These are phyloP conservation scores for Pachycephala philippinensis DNA, from an alignment of 2,113 vertebrate species.

Conservation along the genomic window DNA sequence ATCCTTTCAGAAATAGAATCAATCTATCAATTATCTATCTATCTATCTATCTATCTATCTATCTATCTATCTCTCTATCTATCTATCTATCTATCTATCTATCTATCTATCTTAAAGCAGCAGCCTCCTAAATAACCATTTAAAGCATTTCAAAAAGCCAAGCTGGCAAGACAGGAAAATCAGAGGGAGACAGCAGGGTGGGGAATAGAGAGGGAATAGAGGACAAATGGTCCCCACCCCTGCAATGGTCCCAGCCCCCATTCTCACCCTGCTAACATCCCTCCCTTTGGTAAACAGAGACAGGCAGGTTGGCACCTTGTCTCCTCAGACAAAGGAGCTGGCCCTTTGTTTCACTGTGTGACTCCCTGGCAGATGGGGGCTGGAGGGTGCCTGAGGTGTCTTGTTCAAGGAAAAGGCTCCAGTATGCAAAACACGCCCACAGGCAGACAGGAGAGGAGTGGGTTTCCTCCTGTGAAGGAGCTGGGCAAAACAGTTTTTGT, in stretches of 20 bases:
- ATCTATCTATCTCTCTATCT: too few relatives aligned
- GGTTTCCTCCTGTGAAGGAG: neutral
- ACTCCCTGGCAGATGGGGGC: slow-evolving; percentile 44
- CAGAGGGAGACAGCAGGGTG: neutral
- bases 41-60: neutral
- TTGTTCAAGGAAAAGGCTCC: slow-evolving; percentile 44
- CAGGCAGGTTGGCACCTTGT: slow-evolving; percentile 68
- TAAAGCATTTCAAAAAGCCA: slow-evolving; percentile 4
- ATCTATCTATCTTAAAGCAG: neutral
- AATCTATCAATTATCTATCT: neutral
- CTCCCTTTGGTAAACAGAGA: slow-evolving; percentile 57
- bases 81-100: neutral
- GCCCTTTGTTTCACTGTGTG: slow-evolving; percentile 45
- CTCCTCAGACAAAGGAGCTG: slow-evolving; percentile 52
- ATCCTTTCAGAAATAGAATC: neutral
- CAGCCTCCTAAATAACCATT: neutral
- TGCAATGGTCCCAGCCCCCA: slow-evolving; percentile 24
- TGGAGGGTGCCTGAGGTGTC: slow-evolving; percentile 52
- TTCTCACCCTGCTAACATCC: slow-evolving; percentile 60
- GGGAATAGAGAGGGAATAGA: slow-evolving; percentile 16
- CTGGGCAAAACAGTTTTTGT: neutral
- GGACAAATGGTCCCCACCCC: slow-evolving; percentile 54
- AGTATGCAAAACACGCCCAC: slow-evolving; percentile 17
- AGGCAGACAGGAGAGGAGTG: neutral
- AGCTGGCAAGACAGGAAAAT: neutral